Conservation (phyloP, 2,113 vertebrate species). For the Callocephalon fimbriatum region DNA sequence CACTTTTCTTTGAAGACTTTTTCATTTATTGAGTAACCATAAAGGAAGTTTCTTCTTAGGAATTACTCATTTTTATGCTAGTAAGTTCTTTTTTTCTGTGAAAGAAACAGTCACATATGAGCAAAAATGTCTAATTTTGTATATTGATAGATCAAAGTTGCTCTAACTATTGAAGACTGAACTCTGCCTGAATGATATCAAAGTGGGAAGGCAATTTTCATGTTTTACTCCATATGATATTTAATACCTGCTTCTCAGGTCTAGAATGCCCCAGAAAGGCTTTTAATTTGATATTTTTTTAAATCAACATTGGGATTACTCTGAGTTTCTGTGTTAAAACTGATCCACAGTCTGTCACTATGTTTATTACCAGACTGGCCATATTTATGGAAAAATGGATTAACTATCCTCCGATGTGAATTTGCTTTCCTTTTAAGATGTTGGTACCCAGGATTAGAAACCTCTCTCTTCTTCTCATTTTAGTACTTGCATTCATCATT, state of each 20-base stretch:
- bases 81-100: neutral
- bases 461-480: neutral
- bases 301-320: neutral
- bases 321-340: neutral
- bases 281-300: neutral
- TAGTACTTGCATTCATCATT: neutral
- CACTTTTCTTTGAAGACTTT: neutral
- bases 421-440: neutral
- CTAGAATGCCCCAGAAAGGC: neutral
- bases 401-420: neutral
- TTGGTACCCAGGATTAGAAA: neutral
- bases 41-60: neutral
- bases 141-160: neutral
- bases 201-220: neutral
- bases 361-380: neutral
- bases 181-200: neutral
- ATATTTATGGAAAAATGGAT: neutral
- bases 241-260: neutral
- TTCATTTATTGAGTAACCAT: neutral
- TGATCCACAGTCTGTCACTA: neutral
- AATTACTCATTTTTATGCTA: neutral
- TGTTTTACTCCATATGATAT: neutral
- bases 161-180: neutral
- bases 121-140: neutral
- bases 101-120: neutral